Percentiles rank a stretch among this genome's conserved stretches.
These are phyloP conservation scores for Mycteria americana DNA, from an alignment of 2,797 vertebrate species.

Conservation along the genomic window DNA sequence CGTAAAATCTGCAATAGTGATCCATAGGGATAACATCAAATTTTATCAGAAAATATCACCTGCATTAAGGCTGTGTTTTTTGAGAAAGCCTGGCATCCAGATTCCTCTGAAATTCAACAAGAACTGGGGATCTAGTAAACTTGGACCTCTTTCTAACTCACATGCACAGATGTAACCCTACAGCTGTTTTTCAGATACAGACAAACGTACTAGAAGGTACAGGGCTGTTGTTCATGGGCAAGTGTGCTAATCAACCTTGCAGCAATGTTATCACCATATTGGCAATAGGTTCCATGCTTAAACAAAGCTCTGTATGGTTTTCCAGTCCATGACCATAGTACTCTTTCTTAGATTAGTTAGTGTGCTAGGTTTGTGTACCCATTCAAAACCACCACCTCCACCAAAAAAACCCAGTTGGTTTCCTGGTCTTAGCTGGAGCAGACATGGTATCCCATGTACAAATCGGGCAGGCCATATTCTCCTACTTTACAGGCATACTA, in stretches of 20 bases:
- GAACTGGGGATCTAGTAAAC: not conserved
- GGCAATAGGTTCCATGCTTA: not conserved
- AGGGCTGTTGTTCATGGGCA: not conserved
- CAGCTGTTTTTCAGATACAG: not conserved
- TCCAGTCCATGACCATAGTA: not conserved
- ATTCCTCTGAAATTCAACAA: not conserved
- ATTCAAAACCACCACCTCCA: not conserved
- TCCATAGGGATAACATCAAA: not conserved
- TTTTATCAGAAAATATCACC: not conserved
- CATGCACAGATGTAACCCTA: not conserved
- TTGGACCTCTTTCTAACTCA: not conserved
- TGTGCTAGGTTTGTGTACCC: not conserved
- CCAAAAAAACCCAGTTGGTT: not conserved
- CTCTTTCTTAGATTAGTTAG: not conserved
- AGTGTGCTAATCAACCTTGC: not conserved
- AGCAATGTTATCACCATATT: not conserved
- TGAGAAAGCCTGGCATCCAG: not conserved
- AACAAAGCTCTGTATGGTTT: not conserved
- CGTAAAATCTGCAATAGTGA: not conserved
- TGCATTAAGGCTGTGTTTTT: not conserved
- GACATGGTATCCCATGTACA: rapidly evolving
- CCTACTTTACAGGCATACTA: not conserved
- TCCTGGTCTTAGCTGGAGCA: not conserved
- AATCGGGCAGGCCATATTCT: not conserved
- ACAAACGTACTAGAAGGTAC: not conserved